Percentiles rank a stretch among this genome's conserved stretches.
These are phyloP conservation scores for Sycophila sp. DNA, from an alignment of 1,140 invertebrate genomes.

Conservation along the genomic window DNA sequence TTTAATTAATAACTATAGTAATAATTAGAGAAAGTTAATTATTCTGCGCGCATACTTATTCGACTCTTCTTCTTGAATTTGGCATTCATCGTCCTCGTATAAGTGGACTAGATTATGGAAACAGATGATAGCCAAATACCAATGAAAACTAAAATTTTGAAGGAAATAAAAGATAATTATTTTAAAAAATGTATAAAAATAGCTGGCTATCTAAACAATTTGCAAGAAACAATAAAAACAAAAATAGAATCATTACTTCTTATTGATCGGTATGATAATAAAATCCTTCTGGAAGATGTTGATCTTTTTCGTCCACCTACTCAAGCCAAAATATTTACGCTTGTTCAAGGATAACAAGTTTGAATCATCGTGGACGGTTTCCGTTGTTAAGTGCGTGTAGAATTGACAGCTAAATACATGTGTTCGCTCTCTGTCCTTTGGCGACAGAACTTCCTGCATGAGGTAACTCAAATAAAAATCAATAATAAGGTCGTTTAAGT, in stretches of 20 bases:
- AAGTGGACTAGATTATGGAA: slow-evolving; percentile 82
- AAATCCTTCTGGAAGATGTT: slow-evolving; percentile 98
- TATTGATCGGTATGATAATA: slow-evolving; percentile 96
- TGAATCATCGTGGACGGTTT: slow-evolving; percentile 82
- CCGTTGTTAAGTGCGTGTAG: too few species aligned
- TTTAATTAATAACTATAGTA: background rate
- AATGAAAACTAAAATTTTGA: slow-evolving; percentile 77
- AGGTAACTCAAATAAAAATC: slow-evolving; percentile 97
- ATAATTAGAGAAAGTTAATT: background rate
- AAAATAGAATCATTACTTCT: too few species aligned
- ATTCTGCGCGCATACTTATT: background rate
- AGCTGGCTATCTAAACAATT: background rate
- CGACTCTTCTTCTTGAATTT: background rate
- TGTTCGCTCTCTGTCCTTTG: slow-evolving; percentile 79
- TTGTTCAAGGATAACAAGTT: too few species aligned
- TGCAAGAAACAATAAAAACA: too few species aligned
- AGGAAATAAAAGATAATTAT: background rate
- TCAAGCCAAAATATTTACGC: slow-evolving; percentile 84
- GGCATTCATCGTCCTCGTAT: slow-evolving; percentile 72
- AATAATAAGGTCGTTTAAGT: slow-evolving; percentile 97
- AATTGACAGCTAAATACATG: slow-evolving; percentile 97
- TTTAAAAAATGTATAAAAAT: background rate
- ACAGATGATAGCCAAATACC: slow-evolving; percentile 97
- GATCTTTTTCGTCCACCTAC: slow-evolving; percentile 95
- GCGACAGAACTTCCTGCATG: slow-evolving; percentile 76